A percentile compares a stretch with the other conserved stretches of the same genome.
phyloP scores from a whole-genome alignment of 2,113 vertebrate species.

The Poeciliopsis prolifica region DNA sequence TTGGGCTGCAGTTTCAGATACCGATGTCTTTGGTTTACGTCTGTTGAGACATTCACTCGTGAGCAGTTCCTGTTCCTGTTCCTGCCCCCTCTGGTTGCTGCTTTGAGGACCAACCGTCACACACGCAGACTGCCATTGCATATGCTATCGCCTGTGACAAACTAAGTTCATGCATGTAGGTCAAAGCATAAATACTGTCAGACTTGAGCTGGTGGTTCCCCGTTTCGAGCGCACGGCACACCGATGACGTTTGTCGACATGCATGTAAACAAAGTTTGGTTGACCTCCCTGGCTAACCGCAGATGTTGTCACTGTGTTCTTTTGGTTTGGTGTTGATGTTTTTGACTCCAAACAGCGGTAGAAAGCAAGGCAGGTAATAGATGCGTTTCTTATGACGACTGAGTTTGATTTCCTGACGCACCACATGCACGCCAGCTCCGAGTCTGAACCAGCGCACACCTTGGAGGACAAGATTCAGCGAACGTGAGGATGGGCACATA shows the following conservation, averaged over 20 bases:
- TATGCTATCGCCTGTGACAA: conserved; percentile 24
- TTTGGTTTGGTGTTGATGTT: conserved; percentile 38
- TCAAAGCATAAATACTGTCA: conserved; percentile 54
- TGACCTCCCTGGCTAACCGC: conserved; percentile 51
- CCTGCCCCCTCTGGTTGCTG: conserved; percentile 36
- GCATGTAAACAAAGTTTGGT: conserved; percentile 66
- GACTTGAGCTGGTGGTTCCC: conserved; percentile 63
- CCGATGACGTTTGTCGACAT: conserved; percentile 29
- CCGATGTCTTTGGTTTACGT: conserved; percentile 49
- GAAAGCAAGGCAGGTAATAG: conserved; percentile 14
- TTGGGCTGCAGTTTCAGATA: conserved; percentile 12
- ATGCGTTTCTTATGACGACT: neutral
- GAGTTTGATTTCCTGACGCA: neutral
- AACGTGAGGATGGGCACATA: conserved; percentile 58
- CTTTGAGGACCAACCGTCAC: conserved; percentile 40
- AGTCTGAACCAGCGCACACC: neutral
- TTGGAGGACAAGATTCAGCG: conserved; percentile 35
- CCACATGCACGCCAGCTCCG: neutral
- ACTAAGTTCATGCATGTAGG: conserved; percentile 59
- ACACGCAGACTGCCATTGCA: conserved; percentile 30
- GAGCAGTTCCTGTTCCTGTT: conserved; percentile 72
- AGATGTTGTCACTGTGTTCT: conserved; percentile 45
- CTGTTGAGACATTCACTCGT: conserved; percentile 58
- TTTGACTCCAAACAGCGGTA: conserved; percentile 12
- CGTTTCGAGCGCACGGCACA: conserved; percentile 26